A percentile compares a stretch with the other conserved stretches of the same genome.
Evolutionary conservation across 2,113 vertebrate genomes (phyloP).

Genomic region (Gnathonemus echidnorhynchus): DNA sequence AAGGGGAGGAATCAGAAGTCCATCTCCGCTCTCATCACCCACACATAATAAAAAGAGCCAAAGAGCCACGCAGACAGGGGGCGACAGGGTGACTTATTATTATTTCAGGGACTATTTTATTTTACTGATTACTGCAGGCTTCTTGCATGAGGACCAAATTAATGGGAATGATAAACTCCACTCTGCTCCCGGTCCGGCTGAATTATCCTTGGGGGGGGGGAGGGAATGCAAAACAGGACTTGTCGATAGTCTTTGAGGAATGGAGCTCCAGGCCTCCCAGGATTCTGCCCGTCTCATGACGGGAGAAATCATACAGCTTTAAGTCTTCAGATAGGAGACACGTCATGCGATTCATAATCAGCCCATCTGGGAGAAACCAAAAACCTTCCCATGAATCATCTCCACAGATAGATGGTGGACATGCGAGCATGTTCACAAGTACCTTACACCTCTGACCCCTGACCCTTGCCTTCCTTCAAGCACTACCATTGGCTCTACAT

Average conservation of each 20-base stretch:
- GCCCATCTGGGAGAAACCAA: background rate
- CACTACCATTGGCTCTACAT: background rate
- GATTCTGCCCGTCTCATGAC: slow-evolving; percentile 1
- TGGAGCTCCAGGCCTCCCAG: background rate
- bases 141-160: slow-evolving; percentile 43
- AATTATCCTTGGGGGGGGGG: slow-evolving; percentile 25
- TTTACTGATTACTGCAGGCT: slow-evolving; percentile 39
- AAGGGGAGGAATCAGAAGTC: slow-evolving; percentile 18
- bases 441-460: background rate
- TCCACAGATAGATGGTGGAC: background rate
- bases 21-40: slow-evolving; percentile 37
- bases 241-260: slow-evolving; percentile 22
- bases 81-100: slow-evolving; percentile 42
- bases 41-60: slow-evolving; percentile 31
- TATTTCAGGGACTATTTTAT: slow-evolving; percentile 38
- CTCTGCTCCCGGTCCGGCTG: slow-evolving; percentile 26
- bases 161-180: slow-evolving; percentile 46
- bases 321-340: background rate
- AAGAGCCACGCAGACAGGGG: slow-evolving; percentile 24
- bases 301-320: background rate
- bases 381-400: background rate
- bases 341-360: background rate
- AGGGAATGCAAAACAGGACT: background rate
- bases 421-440: background rate
- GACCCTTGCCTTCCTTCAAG: background rate